These are phyloP conservation scores for Nemurella pictetii DNA, from an alignment of 2,888 invertebrate genomes.

Conservation along the genomic window DNA sequence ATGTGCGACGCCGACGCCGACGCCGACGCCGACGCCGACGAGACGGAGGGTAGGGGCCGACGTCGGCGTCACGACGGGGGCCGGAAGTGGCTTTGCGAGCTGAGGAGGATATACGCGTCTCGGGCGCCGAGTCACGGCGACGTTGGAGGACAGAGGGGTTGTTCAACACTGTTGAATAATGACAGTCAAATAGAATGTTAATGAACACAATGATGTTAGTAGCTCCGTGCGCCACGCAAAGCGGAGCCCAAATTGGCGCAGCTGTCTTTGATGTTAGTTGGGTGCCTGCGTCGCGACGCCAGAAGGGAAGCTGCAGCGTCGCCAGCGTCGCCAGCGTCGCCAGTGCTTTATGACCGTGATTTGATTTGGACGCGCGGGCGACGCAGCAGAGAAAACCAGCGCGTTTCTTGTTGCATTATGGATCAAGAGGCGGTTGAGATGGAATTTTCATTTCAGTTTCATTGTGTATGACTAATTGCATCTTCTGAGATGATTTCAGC, in stretches of 20 bases:
- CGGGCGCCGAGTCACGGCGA: conserved; percentile 23
- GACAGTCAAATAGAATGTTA: conserved; percentile 38
- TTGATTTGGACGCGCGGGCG: conserved; percentile 21
- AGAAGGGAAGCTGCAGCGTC: not conserved
- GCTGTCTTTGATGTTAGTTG: conserved; percentile 34
- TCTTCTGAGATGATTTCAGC: conserved; percentile 15
- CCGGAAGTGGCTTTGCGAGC: conserved; percentile 29
- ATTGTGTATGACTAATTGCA: conserved; percentile 25
- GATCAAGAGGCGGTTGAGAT: conserved; percentile 13
- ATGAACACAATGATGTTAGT: conserved; percentile 38
- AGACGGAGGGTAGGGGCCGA: not conserved
- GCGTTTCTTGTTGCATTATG: conserved; percentile 27
- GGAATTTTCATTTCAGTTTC: conserved; percentile 22
- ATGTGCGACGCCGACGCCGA: too few species aligned
- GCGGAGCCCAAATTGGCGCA: conserved; percentile 15
- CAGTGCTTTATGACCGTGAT: conserved; percentile 32
- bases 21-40: too few species aligned
- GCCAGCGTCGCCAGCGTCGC: not conserved
- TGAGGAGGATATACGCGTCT: not conserved
- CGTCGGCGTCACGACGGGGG: not conserved
- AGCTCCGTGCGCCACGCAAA: not conserved
- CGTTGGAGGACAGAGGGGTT: conserved; percentile 15
- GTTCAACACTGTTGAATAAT: conserved; percentile 34
- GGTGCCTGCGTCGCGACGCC: not conserved
- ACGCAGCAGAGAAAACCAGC: not conserved